Conservation (phyloP, 1,140 invertebrate genomes). For the Teleogryllus occipitalis region DNA sequence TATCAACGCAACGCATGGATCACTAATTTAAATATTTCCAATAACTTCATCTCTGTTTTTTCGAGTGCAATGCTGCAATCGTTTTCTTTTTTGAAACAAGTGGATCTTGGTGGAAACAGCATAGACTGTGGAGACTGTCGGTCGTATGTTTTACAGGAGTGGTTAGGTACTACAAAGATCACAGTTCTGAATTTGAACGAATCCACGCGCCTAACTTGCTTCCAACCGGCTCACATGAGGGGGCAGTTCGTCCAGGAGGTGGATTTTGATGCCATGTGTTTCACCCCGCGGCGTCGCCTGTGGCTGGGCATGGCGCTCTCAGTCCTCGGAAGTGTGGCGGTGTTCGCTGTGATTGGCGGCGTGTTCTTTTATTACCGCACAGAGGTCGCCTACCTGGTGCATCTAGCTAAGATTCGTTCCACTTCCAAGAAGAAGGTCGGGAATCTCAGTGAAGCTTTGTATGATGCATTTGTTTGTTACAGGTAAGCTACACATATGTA, state of each 20-base stretch:
- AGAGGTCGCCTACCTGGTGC: neutral
- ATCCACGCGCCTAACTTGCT: neutral
- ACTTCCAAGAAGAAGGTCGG: neutral
- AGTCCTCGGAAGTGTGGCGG: neutral
- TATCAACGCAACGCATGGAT: no score
- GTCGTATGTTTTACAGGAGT: neutral
- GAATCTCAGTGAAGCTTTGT: neutral
- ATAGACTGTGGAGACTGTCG: neutral
- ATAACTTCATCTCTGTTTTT: no score
- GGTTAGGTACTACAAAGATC: neutral
- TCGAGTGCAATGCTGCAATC: no score
- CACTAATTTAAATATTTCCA: no score
- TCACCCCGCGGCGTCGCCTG: neutral
- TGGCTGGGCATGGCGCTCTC: neutral
- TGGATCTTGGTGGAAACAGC: neutral
- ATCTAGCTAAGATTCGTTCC: neutral
- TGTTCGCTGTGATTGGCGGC: neutral
- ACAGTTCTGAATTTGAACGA: neutral
- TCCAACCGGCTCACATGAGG: neutral
- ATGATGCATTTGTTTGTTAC: neutral
- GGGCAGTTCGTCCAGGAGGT: neutral
- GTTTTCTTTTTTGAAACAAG: neutral
- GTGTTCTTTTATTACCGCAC: neutral
- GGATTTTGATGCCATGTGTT: neutral
- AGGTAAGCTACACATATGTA: neutral